Conservation (phyloP, 2,113 vertebrate species). For the Poecilia latipinna region DNA sequence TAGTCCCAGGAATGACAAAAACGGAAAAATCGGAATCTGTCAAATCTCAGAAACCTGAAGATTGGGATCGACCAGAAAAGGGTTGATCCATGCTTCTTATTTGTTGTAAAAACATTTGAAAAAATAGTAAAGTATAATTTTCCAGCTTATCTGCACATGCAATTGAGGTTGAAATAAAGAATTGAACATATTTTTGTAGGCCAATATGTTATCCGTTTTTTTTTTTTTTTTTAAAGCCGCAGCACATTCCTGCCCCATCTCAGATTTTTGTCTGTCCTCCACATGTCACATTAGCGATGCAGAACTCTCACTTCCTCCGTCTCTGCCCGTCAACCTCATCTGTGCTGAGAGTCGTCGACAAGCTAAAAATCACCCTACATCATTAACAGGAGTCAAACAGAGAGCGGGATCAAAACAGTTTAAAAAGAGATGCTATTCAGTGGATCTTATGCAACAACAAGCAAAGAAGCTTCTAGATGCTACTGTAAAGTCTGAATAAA, state of each 20-base stretch:
- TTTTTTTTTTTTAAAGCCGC: background rate
- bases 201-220: background rate
- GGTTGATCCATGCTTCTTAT: too few species aligned
- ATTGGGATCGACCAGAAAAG: too few species aligned
- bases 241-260: slow-evolving; percentile 16
- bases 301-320: slow-evolving; percentile 48
- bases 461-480: background rate
- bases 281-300: slow-evolving; percentile 72
- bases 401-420: slow-evolving; percentile 41
- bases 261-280: slow-evolving; percentile 56
- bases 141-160: background rate
- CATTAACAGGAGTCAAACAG: slow-evolving; percentile 53
- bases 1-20: background rate
- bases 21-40: background rate
- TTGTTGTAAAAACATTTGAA: too few species aligned
- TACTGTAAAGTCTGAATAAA: background rate
- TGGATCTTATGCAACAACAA: background rate
- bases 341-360: slow-evolving; percentile 60
- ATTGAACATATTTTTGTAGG: background rate
- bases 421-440: slow-evolving; percentile 32
- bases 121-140: background rate
- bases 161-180: background rate
- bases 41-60: background rate
- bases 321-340: slow-evolving; percentile 70
- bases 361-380: slow-evolving; percentile 51